These are phyloP conservation scores for Seladonia tumulorum DNA, from an alignment of 2,888 invertebrate genomes.

Conservation along the genomic window DNA sequence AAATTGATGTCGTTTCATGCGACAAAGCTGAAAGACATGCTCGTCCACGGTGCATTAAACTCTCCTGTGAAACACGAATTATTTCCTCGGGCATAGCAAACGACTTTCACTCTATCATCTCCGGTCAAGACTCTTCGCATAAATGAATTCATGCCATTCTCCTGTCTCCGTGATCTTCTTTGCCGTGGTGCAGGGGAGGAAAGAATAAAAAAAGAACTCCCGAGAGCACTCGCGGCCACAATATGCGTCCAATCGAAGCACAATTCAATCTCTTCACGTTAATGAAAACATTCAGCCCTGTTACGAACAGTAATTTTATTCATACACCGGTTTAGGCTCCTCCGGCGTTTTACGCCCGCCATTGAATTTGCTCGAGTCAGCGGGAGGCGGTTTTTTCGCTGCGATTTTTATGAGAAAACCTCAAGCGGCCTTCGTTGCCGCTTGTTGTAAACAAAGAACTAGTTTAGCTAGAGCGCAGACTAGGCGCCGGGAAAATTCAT, in stretches of 20 bases:
- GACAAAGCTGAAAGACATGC: background rate
- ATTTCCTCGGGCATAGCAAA: background rate
- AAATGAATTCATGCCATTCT: background rate
- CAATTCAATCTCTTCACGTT: constrained; percentile 11
- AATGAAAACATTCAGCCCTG: constrained; percentile 32
- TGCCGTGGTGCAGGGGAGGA: background rate
- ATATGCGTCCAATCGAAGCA: background rate
- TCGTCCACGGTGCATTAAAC: background rate
- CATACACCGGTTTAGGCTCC: background rate
- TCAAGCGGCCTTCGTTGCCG: background rate
- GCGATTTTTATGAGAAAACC: constrained; percentile 4
- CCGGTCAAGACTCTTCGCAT: constrained; percentile 9
- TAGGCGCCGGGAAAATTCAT: background rate
- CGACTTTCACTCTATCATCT: constrained; percentile 1
- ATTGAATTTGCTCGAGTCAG: constrained; percentile 6
- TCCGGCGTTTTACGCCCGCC: background rate
- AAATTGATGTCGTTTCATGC: background rate
- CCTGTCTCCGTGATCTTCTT: background rate
- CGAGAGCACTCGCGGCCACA: background rate
- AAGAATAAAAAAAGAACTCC: background rate
- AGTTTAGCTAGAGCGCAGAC: background rate
- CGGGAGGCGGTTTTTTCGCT: background rate
- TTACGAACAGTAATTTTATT: constrained; percentile 42
- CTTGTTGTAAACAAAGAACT: background rate
- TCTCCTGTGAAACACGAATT: background rate